These are phyloP conservation scores for Lithophane semibrunnea DNA, from an alignment of 2,888 invertebrate genomes.

Conservation along the genomic window DNA sequence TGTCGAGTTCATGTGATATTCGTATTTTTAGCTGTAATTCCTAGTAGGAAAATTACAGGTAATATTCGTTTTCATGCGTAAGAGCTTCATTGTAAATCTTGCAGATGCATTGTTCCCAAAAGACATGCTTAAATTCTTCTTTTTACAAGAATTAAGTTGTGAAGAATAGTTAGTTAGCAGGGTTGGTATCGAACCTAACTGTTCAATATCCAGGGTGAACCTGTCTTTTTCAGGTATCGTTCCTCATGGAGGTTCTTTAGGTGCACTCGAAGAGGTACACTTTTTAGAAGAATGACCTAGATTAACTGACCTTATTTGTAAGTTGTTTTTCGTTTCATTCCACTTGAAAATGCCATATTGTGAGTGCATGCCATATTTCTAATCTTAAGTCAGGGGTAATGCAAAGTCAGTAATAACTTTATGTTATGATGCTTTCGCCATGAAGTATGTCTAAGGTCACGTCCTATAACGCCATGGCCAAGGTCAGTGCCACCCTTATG, in stretches of 20 bases:
- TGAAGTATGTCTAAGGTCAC: conserved; percentile 8
- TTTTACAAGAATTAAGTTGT: neutral
- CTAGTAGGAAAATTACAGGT: neutral
- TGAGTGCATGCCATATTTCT: neutral
- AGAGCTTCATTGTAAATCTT: neutral
- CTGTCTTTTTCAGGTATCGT: neutral
- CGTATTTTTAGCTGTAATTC: conserved; percentile 1
- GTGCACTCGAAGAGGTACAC: neutral
- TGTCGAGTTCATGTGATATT: conserved; percentile 28
- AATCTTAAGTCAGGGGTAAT: neutral
- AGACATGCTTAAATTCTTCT: neutral
- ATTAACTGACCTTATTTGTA: too few relatives aligned
- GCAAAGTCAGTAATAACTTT: conserved; percentile 13
- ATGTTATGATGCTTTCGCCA: neutral
- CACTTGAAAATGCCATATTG: neutral
- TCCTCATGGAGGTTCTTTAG: neutral
- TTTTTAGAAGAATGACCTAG: neutral
- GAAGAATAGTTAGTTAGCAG: neutral
- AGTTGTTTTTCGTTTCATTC: neutral
- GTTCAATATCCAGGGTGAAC: too few relatives aligned
- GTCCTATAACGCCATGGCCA: conserved; percentile 8
- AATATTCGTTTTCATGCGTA: neutral
- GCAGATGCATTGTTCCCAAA: neutral
- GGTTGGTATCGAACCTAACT: too few relatives aligned
- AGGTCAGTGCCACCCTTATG: neutral